These are phyloP conservation scores for Euplagia quadripunctaria DNA, from an alignment of 2,888 invertebrate species.

Conservation along the genomic window DNA sequence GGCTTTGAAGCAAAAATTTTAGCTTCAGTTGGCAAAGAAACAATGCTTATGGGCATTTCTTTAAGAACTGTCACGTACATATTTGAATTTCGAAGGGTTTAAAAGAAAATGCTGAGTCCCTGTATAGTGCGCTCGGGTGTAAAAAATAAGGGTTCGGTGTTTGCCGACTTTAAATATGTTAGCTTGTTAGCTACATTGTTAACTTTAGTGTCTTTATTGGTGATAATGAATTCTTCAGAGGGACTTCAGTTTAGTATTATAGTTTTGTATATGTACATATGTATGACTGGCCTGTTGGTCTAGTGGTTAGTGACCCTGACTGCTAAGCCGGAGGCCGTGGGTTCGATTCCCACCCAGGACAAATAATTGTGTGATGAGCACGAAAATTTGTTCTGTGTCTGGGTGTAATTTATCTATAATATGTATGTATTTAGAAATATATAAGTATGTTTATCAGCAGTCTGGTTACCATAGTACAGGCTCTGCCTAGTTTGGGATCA, in stretches of 20 bases:
- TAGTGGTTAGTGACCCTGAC: no score
- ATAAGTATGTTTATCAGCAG: no score
- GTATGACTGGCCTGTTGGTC: no score
- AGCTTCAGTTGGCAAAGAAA: conserved; percentile 28
- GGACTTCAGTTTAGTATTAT: background rate
- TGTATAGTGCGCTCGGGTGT: conserved; percentile 19
- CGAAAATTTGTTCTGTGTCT: no score
- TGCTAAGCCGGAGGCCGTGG: no score
- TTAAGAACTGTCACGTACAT: conserved; percentile 32
- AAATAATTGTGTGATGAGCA: no score
- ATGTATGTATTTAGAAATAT: no score
- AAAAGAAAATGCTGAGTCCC: conserved; percentile 25
- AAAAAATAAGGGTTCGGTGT: conserved; percentile 22
- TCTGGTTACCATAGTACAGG: no score
- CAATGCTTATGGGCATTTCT: conserved; percentile 36
- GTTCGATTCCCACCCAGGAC: no score
- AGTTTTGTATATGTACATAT: no score
- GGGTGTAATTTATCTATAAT: no score
- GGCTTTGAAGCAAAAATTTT: conserved; percentile 26
- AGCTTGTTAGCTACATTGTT: background rate
- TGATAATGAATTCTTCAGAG: background rate
- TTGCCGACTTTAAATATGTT: background rate
- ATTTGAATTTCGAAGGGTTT: conserved; percentile 37
- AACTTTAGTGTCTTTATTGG: background rate
- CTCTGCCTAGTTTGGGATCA: no score